These are phyloP conservation scores for Rousettus leschenaultii DNA, from an alignment of 2,113 vertebrate genomes.

Conservation along the genomic window DNA sequence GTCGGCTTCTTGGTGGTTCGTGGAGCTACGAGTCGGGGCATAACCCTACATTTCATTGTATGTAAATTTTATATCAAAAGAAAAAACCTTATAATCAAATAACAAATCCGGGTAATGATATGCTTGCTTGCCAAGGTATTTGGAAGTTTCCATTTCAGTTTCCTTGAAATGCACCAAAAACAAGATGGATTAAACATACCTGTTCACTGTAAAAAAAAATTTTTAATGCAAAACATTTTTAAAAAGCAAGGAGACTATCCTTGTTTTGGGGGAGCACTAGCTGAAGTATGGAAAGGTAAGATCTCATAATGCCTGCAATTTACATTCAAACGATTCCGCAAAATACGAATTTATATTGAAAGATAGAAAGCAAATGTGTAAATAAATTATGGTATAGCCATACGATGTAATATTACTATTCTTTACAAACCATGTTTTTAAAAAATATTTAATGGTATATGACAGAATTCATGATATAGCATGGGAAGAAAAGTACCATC, in stretches of 20 bases:
- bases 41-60: background rate
- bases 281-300: background rate
- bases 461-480: background rate
- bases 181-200: background rate
- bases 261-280: background rate
- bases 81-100: background rate
- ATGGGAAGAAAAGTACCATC: background rate
- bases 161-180: background rate
- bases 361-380: background rate
- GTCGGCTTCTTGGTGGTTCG: too few relatives aligned
- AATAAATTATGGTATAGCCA: background rate
- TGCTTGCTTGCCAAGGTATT: background rate
- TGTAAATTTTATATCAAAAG: background rate
- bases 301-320: background rate
- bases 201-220: background rate
- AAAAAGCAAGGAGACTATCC: background rate
- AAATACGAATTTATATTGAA: background rate
- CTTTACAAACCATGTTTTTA: background rate
- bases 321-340: background rate
- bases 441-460: background rate
- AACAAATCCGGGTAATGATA: background rate
- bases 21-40: too few relatives aligned
- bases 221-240: background rate
- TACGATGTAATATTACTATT: background rate
- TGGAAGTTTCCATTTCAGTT: background rate